Evolutionary conservation across 2,797 vertebrate species (phyloP), one percentile per base, ranked within the genome.

Genomic region (Parambassis ranga): DNA sequence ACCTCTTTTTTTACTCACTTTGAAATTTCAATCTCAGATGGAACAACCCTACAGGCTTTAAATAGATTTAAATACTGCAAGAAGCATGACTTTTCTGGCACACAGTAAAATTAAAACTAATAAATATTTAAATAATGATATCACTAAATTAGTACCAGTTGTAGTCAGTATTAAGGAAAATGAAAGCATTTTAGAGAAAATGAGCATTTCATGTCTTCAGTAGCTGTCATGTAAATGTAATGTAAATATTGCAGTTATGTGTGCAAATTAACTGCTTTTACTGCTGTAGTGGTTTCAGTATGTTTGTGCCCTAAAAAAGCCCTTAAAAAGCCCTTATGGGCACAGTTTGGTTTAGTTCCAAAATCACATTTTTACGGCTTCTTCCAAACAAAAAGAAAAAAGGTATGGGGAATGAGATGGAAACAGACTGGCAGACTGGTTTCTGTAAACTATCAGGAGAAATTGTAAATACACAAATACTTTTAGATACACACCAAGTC

Each of bases 81-180:
- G n/a, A 52, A 47, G 26, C 31, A 36, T 1, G 10, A 46, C 41
- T 58, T 70, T 59, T 11, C 46, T 41, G 55, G 23, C 57, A 65
- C 48, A 60, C 9, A 58, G 57, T 66, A 65, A 79, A 78, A 77
- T 72, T 13, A 22, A 59, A 83, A 83, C 60, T 57, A 86, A 90
- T 88, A 92, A 90, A 92, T 90, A 91, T 42, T 89, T 90, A 91
- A 90, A 91, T 86, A 89, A 73, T 26, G 20, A 64, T 36, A 53
- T 55, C 22, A 10, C 26, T 77, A 64, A 65, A 79, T 74, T 64
- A 51, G 48, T 70, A 68, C 38, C 4, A 15, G 50, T 23, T 62
- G 35, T 56, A 6, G n/a, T 32, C 36, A 15, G 33, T 26, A 49
- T 66, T 31, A 44, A 42, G 18, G 48, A n/a, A 50, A 59, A 65